Conservation (phyloP, 2,113 vertebrate species). For the Butastur rufipennis region DNA sequence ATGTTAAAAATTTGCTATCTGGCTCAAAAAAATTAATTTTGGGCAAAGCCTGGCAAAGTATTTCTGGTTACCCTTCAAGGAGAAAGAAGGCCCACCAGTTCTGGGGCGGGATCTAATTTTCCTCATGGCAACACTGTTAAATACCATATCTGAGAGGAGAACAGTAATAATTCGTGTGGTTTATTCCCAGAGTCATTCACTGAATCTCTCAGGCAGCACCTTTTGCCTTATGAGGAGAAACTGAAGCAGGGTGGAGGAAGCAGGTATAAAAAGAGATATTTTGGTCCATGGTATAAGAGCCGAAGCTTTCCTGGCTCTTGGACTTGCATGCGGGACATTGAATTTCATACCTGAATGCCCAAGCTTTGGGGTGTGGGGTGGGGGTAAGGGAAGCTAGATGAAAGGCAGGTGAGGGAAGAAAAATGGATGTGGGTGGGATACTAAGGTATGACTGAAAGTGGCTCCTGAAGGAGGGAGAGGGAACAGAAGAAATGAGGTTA, state of each 20-base stretch:
- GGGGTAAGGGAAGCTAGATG: neutral
- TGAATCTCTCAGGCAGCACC: neutral
- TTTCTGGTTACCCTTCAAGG: neutral
- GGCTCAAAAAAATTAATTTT: neutral
- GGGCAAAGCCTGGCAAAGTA: neutral
- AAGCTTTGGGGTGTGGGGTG: neutral
- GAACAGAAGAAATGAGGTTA: neutral
- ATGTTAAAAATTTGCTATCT: neutral
- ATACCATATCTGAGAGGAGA: neutral
- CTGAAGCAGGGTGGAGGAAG: neutral
- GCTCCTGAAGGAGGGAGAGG: neutral
- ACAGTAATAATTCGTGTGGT: neutral
- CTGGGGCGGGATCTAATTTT: neutral
- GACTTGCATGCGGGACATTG: neutral
- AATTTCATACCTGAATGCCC: neutral
- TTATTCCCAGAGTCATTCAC: neutral
- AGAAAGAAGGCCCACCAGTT: neutral
- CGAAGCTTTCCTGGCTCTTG: neutral
- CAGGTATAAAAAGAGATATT: neutral
- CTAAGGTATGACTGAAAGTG: neutral
- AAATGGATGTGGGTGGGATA: neutral
- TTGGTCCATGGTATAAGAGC: neutral
- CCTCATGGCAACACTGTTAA: neutral
- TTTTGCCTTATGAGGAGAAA: neutral
- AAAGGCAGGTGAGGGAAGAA: neutral